Percentiles rank a stretch among this genome's conserved stretches.
Evolutionary conservation across 2,888 invertebrate species (phyloP).

Genomic region (Apotomis betuletana): DNA sequence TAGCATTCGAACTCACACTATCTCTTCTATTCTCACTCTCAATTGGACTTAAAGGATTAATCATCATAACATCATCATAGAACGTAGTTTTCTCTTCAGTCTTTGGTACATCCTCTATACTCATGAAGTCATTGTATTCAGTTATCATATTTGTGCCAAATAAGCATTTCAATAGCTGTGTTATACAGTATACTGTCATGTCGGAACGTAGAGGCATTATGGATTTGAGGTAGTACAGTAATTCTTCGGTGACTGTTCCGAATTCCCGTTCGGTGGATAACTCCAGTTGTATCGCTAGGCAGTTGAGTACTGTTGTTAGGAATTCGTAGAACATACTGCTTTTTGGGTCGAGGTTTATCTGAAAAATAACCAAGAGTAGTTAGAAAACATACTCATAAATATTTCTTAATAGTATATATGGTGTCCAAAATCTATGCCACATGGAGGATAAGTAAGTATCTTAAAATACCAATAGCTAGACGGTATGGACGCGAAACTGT

Average conservation of each 20-base stretch:
- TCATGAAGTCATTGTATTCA: slow-evolving; percentile 72
- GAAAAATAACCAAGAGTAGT: slow-evolving; percentile 76
- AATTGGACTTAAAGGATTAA: slow-evolving; percentile 53
- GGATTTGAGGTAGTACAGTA: slow-evolving; percentile 88
- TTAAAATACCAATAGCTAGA: no score
- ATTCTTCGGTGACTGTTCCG: slow-evolving; percentile 90
- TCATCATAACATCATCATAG: slow-evolving; percentile 66
- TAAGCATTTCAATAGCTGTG: slow-evolving; percentile 89
- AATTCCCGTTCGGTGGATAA: slow-evolving; percentile 87
- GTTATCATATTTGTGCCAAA: slow-evolving; percentile 89
- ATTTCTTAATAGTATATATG: no score
- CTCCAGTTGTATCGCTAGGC: slow-evolving; percentile 88
- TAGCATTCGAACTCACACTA: slow-evolving; percentile 65
- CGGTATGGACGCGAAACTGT: no score
- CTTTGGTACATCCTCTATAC: slow-evolving; percentile 57
- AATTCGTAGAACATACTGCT: slow-evolving; percentile 89
- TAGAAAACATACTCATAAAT: no score
- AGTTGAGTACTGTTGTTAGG: slow-evolving; percentile 85
- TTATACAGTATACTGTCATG: slow-evolving; percentile 88
- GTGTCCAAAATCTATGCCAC: no score
- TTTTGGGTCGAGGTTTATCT: slow-evolving; percentile 91
- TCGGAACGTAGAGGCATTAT: slow-evolving; percentile 88
- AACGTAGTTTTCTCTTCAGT: slow-evolving; percentile 52
- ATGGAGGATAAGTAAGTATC: no score
- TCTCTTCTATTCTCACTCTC: slow-evolving; percentile 60